These are phyloP conservation scores for Mesochorus sp. DNA, from an alignment of 2,888 invertebrate genomes.

Conservation along the genomic window DNA sequence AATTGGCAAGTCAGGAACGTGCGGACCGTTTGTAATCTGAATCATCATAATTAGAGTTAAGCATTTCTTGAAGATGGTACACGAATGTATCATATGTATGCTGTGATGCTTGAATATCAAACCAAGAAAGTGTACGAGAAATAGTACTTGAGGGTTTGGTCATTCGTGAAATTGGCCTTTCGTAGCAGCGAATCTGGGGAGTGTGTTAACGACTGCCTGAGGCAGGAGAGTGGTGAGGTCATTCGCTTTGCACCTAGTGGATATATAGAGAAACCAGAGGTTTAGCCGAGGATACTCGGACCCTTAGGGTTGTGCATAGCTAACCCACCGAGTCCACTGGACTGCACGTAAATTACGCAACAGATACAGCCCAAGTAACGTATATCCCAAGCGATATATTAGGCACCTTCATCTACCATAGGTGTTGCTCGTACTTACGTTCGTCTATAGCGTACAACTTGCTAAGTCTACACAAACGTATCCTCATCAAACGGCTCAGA, in stretches of 20 bases:
- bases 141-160: background rate
- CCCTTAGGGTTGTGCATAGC: constrained; percentile 28
- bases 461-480: background rate
- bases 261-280: background rate
- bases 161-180: constrained; percentile 42
- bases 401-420: background rate
- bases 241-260: constrained; percentile 3
- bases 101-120: background rate
- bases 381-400: constrained; percentile 10
- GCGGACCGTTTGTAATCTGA: background rate
- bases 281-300: background rate
- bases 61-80: background rate
- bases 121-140: background rate
- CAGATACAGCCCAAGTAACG: constrained; percentile 2
- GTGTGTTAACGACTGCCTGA: constrained; percentile 31
- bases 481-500: background rate
- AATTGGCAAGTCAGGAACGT: background rate
- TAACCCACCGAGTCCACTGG: constrained; percentile 3
- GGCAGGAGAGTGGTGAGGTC: constrained; percentile 16
- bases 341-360: constrained; percentile 32
- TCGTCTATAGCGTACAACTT: background rate
- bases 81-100: background rate
- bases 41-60: background rate
- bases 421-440: background rate
- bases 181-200: constrained; percentile 29